A percentile compares a stretch with the other conserved stretches of the same genome.
phyloP scores from a whole-genome alignment of 2,113 vertebrate species.

The Neodon shergylaensis region DNA sequence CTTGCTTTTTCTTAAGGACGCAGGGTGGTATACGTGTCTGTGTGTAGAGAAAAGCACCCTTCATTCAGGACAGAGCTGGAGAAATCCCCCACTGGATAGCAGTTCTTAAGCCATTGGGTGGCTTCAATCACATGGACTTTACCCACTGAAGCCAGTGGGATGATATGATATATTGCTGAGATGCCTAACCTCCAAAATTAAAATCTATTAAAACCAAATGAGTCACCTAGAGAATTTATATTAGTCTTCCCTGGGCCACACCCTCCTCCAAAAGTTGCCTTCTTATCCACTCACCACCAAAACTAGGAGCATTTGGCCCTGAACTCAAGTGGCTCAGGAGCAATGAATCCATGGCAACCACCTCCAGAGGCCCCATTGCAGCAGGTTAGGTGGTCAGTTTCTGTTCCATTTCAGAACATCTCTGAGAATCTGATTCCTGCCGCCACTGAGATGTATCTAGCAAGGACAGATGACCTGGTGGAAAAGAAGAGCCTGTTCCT shows the following conservation, averaged over 20 bases:
- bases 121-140: neutral
- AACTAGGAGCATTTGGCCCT: neutral
- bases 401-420: constrained; percentile 50
- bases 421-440: neutral
- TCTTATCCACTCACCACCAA: neutral
- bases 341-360: accelerated
- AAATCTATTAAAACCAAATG: neutral
- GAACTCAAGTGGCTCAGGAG: neutral
- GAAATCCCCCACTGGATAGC: neutral
- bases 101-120: neutral
- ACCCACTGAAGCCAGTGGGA: neutral
- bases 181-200: neutral
- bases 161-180: neutral
- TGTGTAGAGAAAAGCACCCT: neutral
- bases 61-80: neutral
- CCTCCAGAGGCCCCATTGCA: neutral
- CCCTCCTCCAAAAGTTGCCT: neutral
- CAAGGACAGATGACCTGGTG: neutral
- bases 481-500: neutral
- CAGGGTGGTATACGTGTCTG: too few species aligned
- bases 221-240: neutral
- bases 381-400: neutral
- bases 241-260: neutral
- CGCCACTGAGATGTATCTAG: neutral
- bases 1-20: neutral